Percentiles rank a stretch among this genome's conserved stretches.
phyloP scores from a whole-genome alignment of 2,113 vertebrate genomes.

The Hippopotamus amphibius region DNA sequence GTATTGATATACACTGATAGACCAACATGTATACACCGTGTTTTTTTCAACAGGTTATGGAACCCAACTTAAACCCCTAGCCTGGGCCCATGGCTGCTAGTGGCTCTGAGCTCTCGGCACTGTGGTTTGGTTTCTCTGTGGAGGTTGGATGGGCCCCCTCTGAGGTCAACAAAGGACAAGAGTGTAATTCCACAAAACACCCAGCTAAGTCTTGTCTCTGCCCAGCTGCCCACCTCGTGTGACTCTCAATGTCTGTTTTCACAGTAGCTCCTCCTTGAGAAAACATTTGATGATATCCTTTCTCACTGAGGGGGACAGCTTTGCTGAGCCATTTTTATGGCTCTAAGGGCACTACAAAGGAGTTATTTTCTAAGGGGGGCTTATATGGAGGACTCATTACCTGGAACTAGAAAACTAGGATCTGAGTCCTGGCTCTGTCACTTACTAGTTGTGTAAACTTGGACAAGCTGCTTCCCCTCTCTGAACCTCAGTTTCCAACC shows the following conservation, averaged over 20 bases:
- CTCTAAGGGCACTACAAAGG: background rate
- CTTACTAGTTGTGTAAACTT: background rate
- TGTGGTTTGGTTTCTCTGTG: background rate
- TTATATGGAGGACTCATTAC: background rate
- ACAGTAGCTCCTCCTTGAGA: background rate
- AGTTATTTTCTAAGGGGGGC: constrained; percentile 9
- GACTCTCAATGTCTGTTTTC: constrained; percentile 8
- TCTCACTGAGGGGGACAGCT: background rate
- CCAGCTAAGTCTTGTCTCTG: background rate
- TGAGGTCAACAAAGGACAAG: background rate
- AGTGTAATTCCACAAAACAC: background rate
- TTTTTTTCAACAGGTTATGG: background rate
- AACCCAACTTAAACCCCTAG: background rate
- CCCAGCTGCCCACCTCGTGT: background rate
- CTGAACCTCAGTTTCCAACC: constrained; percentile 33
- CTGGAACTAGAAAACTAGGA: background rate
- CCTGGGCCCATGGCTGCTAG: background rate
- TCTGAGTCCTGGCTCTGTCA: background rate
- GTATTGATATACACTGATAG: background rate
- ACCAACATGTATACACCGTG: background rate
- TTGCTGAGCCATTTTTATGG: background rate
- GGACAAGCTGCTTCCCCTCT: background rate
- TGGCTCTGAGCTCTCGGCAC: background rate
- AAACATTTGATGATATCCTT: background rate
- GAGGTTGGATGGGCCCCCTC: background rate